phyloP scores from a whole-genome alignment of 1,140 invertebrate genomes.

The Papilio polyxenes region DNA sequence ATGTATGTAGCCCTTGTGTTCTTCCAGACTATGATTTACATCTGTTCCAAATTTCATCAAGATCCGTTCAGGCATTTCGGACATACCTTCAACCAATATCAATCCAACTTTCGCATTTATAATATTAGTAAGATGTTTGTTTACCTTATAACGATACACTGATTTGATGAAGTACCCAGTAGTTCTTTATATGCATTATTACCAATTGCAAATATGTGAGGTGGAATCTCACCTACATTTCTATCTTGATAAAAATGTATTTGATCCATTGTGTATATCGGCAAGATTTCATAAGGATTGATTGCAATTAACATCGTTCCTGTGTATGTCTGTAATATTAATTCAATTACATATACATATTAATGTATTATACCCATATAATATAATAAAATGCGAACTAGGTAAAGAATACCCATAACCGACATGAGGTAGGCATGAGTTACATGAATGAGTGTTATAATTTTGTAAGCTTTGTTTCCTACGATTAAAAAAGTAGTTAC shows the following conservation, averaged over 20 bases:
- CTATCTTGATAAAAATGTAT: conserved; percentile 90
- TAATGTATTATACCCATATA: neutral
- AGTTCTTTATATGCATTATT: conserved; percentile 93
- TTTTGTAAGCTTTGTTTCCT: neutral
- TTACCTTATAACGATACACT: conserved; percentile 95
- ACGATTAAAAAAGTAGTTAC: too few relatives aligned
- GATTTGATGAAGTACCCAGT: conserved; percentile 88
- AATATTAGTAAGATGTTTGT: neutral
- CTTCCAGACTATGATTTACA: too few relatives aligned
- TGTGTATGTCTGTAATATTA: conserved; percentile 90
- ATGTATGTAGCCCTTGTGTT: too few relatives aligned
- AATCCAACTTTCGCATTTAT: too few relatives aligned
- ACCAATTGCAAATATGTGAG: conserved; percentile 96
- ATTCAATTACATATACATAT: conserved; percentile 21
- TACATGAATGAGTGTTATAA: too few relatives aligned
- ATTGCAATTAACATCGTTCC: conserved; percentile 96
- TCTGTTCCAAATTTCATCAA: too few relatives aligned
- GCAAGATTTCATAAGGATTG: conserved; percentile 95
- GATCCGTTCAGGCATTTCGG: too few relatives aligned
- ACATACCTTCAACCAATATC: too few relatives aligned
- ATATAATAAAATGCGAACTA: too few relatives aligned
- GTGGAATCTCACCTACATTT: conserved; percentile 92
- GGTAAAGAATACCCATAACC: too few relatives aligned
- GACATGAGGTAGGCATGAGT: too few relatives aligned
- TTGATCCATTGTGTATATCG: conserved; percentile 94